Percentiles rank a stretch among this genome's conserved stretches.
These are phyloP conservation scores for Lagocephalus sceleratus DNA, from an alignment of 2,797 vertebrate genomes.

Conservation along the genomic window DNA sequence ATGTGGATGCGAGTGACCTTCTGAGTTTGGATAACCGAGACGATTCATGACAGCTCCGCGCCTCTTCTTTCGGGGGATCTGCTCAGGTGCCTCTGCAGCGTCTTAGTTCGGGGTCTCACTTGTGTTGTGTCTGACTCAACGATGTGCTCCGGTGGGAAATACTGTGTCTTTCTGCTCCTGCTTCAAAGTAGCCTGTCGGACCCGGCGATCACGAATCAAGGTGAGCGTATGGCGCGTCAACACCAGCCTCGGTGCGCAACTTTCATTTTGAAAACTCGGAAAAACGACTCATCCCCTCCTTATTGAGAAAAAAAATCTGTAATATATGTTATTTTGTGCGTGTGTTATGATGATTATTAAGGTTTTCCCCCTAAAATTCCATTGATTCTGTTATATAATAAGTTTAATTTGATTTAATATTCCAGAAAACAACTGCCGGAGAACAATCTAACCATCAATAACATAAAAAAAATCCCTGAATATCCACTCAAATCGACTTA, in stretches of 20 bases:
- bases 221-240: conserved; percentile 54
- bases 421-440: no score
- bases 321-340: no score
- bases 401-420: no score
- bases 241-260: conserved; percentile 2
- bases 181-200: conserved; percentile 70
- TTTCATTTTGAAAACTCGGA: no score
- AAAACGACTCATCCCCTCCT: no score
- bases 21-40: conserved; percentile 28
- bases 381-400: no score
- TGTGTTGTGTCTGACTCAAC: conserved; percentile 56
- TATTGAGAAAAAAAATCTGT: no score
- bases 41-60: conserved; percentile 29
- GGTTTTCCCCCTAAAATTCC: no score
- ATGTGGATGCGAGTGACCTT: conserved; percentile 31
- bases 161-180: conserved; percentile 69
- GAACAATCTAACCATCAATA: no score
- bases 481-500: no score
- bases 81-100: conserved; percentile 31
- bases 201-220: conserved; percentile 74
- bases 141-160: conserved; percentile 71
- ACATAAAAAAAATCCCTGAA: no score
- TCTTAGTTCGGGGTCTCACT: conserved; percentile 47
- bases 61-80: conserved; percentile 37
- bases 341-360: no score